Evolutionary conservation across 2,888 invertebrate genomes (phyloP).

Genomic region (Ceratothoa steindachneri): DNA sequence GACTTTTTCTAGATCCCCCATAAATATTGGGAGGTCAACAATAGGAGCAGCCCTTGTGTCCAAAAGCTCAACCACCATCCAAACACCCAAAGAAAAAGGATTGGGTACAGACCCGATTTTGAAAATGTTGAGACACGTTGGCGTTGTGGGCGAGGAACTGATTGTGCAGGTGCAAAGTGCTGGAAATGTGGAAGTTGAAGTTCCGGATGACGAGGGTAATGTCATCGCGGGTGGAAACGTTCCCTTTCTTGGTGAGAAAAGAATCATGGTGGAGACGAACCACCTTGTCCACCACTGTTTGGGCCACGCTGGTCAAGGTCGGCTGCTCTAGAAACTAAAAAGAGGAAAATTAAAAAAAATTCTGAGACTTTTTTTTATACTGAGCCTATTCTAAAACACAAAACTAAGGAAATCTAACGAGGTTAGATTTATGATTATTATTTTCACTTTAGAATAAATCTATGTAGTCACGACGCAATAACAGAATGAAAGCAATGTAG

Average conservation of each 20-base stretch:
- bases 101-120: not conserved
- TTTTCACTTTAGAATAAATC: too few species aligned
- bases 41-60: too few species aligned
- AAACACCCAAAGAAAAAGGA: too few species aligned
- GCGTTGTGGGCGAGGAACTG: not conserved
- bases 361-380: too few species aligned
- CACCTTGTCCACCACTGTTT: conserved; percentile 77
- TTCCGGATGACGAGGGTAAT: conserved; percentile 80
- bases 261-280: conserved; percentile 76
- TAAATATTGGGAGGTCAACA: too few species aligned
- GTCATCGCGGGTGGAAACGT: conserved; percentile 66
- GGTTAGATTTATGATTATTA: too few species aligned
- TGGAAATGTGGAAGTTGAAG: conserved; percentile 73
- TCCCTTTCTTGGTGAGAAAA: conserved; percentile 58
- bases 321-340: conserved; percentile 69
- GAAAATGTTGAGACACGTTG: not conserved
- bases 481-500: too few species aligned
- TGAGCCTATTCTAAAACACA: too few species aligned
- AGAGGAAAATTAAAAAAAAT: not conserved
- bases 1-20: too few species aligned
- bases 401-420: too few species aligned
- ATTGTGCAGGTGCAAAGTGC: conserved; percentile 53
- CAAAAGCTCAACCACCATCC: not conserved
- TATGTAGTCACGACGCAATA: too few species aligned
- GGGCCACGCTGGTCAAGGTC: conserved; percentile 74